Evolutionary conservation across 2,888 invertebrate genomes (phyloP), one percentile per base, ranked within the genome.

Genomic region (Steinernema scapterisci): DNA sequence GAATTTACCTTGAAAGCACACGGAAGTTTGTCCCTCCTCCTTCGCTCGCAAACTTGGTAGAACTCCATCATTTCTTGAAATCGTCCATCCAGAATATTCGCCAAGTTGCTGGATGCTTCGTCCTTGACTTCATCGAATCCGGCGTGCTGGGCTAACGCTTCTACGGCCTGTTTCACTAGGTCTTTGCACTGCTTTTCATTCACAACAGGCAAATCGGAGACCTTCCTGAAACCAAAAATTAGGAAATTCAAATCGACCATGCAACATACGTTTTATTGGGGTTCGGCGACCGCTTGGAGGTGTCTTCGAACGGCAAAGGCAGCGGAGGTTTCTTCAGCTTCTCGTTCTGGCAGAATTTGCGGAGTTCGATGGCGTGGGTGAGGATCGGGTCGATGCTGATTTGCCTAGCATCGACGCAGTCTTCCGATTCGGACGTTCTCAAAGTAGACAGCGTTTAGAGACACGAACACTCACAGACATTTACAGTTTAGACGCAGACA

Each of bases 331-430:
- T n/a, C 25, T 13, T 38, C 7, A 16, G 1, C 7, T 63, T 25
- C 25, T 63, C 31, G 16, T 16, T 31, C 27, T 19, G 31, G 27
- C 27, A 27, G 38, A 63, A 63, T 11, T 25, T 13, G 23, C 16
- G 63, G 2, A 63, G 31, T 63, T 27, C 63, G 21, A 38, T 63
- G 31, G 63, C 21, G 63, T 63, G 63, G 9, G 31, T 16, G 16
- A 63, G 31, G 31, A 63, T 31, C 9, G 63, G 63, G 31, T 63
- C 63, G 31, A 63, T 27, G 63, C 9, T 27, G 63, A 63, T 63
- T 19, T 63, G 5, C 6, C 31, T 2, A 7, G 27, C 9, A 31
- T 16, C 25, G 13, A n/a, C 3, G 11, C 6, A 21, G 21, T 1
- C 21, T 23, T 11, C 63, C 3, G 23, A 21, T 23, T 52, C 7